Base-by-base conservation (phyloP, 2,797 vertebrate species). In the Cichlasoma orientale region DNA sequence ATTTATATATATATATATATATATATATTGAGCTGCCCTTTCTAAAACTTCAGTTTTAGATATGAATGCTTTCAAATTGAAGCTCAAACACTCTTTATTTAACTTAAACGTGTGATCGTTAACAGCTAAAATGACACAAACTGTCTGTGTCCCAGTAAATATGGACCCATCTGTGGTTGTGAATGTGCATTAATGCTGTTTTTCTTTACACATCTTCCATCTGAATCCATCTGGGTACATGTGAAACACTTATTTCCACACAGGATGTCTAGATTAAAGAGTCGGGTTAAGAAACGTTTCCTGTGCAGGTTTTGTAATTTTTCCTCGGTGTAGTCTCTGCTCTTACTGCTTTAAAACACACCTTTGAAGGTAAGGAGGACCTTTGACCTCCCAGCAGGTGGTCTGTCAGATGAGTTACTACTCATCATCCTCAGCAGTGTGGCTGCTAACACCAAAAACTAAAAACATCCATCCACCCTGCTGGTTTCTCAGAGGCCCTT, bases 291-390 rank as follows among this genome's bases (percentile, higher is more conserved):
- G 5, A 29, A 74, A 72, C 18, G 10, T 54, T 79, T 82, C 75
- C 85, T 80, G 61, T 9, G 3, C 31, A 50, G 31, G n/a, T 44
- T 52, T 4, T 16, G 19, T 41, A 56, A 59, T 71, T 29, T 36
- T 61, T 75, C 44, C 53, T 79, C 38, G 2, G 21, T 29, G 18
- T 69, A 9, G 4, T 72, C 57, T 18, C 23, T 38, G 31, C 36
- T 70, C 38, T 74, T 76, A 66, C 84, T 76, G 74, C 58, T 83
- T 72, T 79, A 75, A 73, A 82, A 79, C 77, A 56, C 36, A 59
- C 59, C 77, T 56, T 75, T 77, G 59, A 16, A 53, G 70, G 75
- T 80, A 44, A 68, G 11, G 38, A 47, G 1, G 59, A 63, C 86
- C 66, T 87, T 59, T 82, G 76, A 77, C 78, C 77, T 78, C 44